Base-by-base conservation (phyloP, 92 coral and sea anemone genomes). In the Parazoanthus darwini region DNA sequence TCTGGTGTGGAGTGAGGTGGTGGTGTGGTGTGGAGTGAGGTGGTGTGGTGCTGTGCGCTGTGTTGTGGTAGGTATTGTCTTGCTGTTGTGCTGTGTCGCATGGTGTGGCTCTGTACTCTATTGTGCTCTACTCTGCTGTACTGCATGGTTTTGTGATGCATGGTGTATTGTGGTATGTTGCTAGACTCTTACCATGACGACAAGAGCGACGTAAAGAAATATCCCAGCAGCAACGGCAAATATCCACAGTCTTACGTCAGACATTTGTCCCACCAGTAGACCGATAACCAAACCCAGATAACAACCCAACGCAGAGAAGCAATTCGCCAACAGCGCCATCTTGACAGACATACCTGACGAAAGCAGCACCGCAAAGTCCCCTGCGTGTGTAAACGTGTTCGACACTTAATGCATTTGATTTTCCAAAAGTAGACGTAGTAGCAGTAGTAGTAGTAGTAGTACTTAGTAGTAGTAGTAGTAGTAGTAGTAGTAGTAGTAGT, bases 191-290 rank as follows among this genome's bases (percentile, higher is more conserved):
- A 88, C 90, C 90, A 50, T 88, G 86, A 80, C 77, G 22, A 86
- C 74, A 18, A 88, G 86, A 44, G 90, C 90, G 56, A 88, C 82
- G 63, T 88, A 88, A 39, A 88, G 86, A 72, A 88, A 88, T 48
- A 88, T 80, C 2, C 90, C 90, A 38, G 79, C 90, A 13, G 68
- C 20, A 22, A 63, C 5, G 18, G 76, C 76, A 26, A 71, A 71
- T n/a, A 71, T 71, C 76, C 76, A 71, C 76, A 71, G 76, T 33
- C 76, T 25, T 1, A 26, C 1, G 38, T 25, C 35, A 26, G 76
- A 25, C 38, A 33, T 71, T 71, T 71, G 76, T 10, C 76, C 76
- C 11, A 33, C 13, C 38, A 25, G 14, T 26, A 71, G 38, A 8
- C 76, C 76, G 15, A 71, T 71, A 71, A 71, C 35, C 13, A 71